These are phyloP conservation scores for Rousettus madagascariensis DNA, from an alignment of 2,797 vertebrate species.

Conservation along the genomic window DNA sequence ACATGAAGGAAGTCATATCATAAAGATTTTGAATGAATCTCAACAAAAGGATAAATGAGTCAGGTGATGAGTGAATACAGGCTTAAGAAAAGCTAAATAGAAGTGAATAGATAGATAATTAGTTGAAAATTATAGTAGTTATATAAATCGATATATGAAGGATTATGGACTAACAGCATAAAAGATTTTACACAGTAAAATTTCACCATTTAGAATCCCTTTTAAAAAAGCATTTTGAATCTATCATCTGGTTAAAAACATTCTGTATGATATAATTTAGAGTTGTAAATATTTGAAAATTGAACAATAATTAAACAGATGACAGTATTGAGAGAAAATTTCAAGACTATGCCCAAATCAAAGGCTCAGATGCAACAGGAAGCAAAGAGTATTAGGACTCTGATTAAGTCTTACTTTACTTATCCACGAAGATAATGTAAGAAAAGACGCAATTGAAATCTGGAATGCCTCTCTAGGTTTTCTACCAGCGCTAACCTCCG, in stretches of 20 bases:
- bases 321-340: conserved; percentile 8
- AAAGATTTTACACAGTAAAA: conserved; percentile 1
- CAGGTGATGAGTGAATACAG: background rate
- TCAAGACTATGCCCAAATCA: background rate
- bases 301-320: conserved; percentile 25
- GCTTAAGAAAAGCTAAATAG: background rate
- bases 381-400: background rate
- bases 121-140: conserved; percentile 25
- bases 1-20: background rate
- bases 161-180: conserved; percentile 1
- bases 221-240: conserved; percentile 3
- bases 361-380: background rate
- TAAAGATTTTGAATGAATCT: background rate
- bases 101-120: conserved; percentile 3
- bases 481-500: background rate
- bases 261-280: background rate
- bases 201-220: background rate
- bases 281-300: conserved; percentile 48
- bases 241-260: background rate
- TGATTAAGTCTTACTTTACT: background rate
- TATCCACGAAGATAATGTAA: background rate
- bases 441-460: background rate
- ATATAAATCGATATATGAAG: background rate
- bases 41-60: background rate
- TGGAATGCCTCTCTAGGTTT: background rate